Evolutionary conservation across 2,797 vertebrate species (phyloP), one percentile per base, ranked within the genome.

Genomic region (Varecia variegata): DNA sequence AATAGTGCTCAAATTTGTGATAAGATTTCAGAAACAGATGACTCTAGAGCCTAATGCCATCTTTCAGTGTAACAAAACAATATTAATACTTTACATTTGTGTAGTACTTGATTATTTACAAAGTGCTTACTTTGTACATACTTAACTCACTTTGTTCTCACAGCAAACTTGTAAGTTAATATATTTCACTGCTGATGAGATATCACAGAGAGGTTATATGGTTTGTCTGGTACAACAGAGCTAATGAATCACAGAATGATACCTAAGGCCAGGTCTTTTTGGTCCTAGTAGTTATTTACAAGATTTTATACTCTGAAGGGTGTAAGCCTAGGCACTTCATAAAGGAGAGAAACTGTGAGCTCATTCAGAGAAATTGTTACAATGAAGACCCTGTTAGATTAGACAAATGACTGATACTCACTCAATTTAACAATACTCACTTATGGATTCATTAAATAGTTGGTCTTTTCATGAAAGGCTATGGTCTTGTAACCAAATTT

Each of bases 11-110:
- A 82, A 14, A 54, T 56, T 82, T 95, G 86, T 58, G 85, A 74
- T 88, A 88, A 68, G 17, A 77, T 95, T 94, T 93, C 38, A 47
- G 80, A 93, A 88, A 35, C 13, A 43, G 73, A 27, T 71, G 47
- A 52, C 3, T 35, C 17, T 85, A 58, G 50, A 79, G 17, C 56
- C 21, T 68, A 52, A 77, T 90, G 12, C 0, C 23, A 89, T 90
- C 27, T 77, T 47, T 85, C 43, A 56, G 6, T 87, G 20, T 25
- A 74, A 67, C 2, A 30, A 35, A 70, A 32, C 50, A 96, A 80
- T 52, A 68, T 15, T 4, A 88, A 90, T 54, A 62, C 9, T 74
- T 93, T 30, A 86, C n/a, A 52, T 84, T 86, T 84, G 12, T 71
- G 35, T 40, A 90, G 3, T 27, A 90, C 2, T 82, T 92, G 45